Conservation (phyloP, 2,797 vertebrate genomes). For the Lagorchestes hirsutus region DNA sequence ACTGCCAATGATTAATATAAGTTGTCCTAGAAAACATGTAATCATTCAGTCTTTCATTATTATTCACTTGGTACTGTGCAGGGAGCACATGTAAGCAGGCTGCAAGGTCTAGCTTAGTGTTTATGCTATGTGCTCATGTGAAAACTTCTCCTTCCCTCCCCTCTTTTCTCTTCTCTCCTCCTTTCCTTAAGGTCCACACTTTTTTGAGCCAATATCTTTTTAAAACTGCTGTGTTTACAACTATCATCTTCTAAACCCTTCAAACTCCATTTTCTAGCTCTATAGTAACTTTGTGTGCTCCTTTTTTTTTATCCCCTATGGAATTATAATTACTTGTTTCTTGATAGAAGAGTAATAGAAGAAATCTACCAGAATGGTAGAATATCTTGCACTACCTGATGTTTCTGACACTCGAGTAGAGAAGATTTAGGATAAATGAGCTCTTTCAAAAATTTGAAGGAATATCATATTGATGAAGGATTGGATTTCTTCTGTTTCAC, state of each 20-base stretch:
- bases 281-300: not conserved
- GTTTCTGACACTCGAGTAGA: not conserved
- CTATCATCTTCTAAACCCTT: not conserved
- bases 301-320: not conserved
- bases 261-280: not conserved
- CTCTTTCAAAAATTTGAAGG: not conserved
- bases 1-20: not conserved
- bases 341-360: not conserved
- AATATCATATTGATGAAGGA: not conserved
- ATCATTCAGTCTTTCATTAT: not conserved
- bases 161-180: not conserved
- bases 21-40: not conserved
- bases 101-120: not conserved
- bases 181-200: not conserved
- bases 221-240: not conserved
- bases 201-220: not conserved
- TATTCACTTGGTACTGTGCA: not conserved
- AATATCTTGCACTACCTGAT: not conserved
- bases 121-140: not conserved
- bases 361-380: not conserved
- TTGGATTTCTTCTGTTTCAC: not conserved
- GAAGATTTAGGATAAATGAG: not conserved
- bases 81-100: not conserved
- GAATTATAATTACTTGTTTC: not conserved
- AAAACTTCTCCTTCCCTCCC: not conserved